Evolutionary conservation across 2,113 vertebrate species (phyloP).

Genomic region (Zosterops lateralis): DNA sequence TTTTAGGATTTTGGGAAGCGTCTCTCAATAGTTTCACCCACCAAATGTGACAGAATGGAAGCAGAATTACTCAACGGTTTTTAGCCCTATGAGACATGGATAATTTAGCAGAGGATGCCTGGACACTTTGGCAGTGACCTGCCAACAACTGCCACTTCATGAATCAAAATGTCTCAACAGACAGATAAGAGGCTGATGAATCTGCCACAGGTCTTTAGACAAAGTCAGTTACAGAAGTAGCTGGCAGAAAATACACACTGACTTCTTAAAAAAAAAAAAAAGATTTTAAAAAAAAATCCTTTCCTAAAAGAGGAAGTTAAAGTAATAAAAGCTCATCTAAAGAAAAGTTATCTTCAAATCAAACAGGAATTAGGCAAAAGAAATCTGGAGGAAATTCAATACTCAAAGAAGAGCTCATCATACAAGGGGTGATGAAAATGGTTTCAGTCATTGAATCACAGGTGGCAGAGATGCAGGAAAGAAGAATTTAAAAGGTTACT

Average conservation of each 20-base stretch:
- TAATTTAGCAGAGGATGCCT: not conserved
- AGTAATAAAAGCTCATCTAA: not conserved
- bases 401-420: not conserved
- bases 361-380: not conserved
- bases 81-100: not conserved
- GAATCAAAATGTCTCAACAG: not conserved
- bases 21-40: not conserved
- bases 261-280: not conserved
- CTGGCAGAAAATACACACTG: not conserved
- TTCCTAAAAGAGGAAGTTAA: not conserved
- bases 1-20: not conserved
- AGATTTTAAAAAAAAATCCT: not conserved
- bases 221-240: not conserved
- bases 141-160: not conserved
- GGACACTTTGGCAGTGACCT: not conserved
- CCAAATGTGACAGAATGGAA: not conserved
- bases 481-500: not conserved
- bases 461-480: not conserved
- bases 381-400: not conserved
- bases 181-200: not conserved
- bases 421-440: not conserved
- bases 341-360: not conserved
- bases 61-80: accelerated
- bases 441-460: not conserved
- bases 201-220: not conserved